Percentiles rank a stretch among this genome's conserved stretches.
These are phyloP conservation scores for Athripsodes cinereus DNA, from an alignment of 2,888 invertebrate genomes.

Conservation along the genomic window DNA sequence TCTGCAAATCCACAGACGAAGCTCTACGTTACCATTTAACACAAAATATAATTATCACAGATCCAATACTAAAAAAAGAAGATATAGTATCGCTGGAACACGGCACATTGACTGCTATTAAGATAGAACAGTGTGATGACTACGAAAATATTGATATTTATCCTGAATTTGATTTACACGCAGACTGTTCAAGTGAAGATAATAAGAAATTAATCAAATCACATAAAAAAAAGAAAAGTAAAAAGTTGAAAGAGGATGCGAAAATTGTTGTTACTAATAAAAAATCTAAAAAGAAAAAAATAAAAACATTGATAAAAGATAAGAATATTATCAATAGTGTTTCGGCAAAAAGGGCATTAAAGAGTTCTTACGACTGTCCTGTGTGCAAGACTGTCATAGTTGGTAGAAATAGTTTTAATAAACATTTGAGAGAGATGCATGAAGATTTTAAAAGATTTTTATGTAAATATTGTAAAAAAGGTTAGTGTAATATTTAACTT, in stretches of 20 bases:
- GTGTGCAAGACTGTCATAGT: conserved; percentile 16
- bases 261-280: too few species aligned
- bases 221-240: conserved; percentile 9
- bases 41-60: conserved; percentile 5
- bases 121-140: conserved; percentile 8
- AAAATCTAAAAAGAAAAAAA: conserved; percentile 4
- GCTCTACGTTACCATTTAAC: conserved; percentile 10
- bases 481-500: too few species aligned
- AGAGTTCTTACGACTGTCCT: conserved; percentile 18
- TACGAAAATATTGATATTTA: not conserved
- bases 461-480: conserved; percentile 21
- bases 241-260: conserved; percentile 1
- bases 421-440: conserved; percentile 20
- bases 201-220: not conserved
- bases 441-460: conserved; percentile 20
- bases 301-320: not conserved
- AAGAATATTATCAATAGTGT: not conserved
- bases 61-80: conserved; percentile 1
- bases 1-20: conserved; percentile 16
- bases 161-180: not conserved
- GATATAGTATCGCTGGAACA: not conserved
- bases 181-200: not conserved
- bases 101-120: not conserved
- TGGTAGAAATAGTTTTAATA: conserved; percentile 14
- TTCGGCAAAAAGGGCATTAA: not conserved